A percentile compares a stretch with the other conserved stretches of the same genome.
Evolutionary conservation across 1,140 invertebrate species (phyloP).

Genomic region (Conopomorpha cramerella): DNA sequence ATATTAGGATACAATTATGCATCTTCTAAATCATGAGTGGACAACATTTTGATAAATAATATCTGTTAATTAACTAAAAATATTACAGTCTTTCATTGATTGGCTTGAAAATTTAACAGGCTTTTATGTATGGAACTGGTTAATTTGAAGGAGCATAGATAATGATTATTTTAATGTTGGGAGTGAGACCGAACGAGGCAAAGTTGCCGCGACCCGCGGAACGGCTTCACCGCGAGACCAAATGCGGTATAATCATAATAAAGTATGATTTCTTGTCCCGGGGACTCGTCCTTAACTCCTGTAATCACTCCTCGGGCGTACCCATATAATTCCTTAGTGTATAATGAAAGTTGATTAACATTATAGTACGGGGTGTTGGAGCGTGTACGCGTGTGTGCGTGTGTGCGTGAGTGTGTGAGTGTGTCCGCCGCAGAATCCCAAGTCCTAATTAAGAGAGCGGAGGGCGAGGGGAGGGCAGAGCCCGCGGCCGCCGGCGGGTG

Average conservation of each 20-base stretch:
- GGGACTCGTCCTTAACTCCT: slow-evolving; percentile 45
- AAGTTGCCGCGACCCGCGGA: slow-evolving; percentile 30
- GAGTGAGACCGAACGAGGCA: no score
- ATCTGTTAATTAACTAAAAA: no score
- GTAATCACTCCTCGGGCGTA: slow-evolving; percentile 58
- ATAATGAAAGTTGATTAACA: slow-evolving; percentile 61
- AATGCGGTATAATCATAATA: slow-evolving; percentile 46
- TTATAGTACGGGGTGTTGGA: slow-evolving; percentile 30
- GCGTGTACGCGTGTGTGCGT: no score
- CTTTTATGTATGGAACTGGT: no score
- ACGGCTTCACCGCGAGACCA: slow-evolving; percentile 22
- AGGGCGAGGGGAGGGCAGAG: slow-evolving; percentile 20
- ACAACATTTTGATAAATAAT: no score
- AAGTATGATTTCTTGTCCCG: slow-evolving; percentile 58
- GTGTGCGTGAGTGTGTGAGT: slow-evolving; percentile 53
- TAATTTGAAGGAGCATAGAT: no score
- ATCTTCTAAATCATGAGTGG: no score
- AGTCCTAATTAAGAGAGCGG: slow-evolving; percentile 60
- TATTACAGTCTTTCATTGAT: no score
- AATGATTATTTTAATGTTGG: no score
- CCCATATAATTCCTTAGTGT: slow-evolving; percentile 59
- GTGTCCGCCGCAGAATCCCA: slow-evolving; percentile 60
- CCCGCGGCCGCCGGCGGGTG: slow-evolving; percentile 40
- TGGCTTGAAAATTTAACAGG: no score
- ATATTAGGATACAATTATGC: no score